phyloP scores from a whole-genome alignment of 2,113 vertebrate genomes.

The Microtus ochrogaster region DNA sequence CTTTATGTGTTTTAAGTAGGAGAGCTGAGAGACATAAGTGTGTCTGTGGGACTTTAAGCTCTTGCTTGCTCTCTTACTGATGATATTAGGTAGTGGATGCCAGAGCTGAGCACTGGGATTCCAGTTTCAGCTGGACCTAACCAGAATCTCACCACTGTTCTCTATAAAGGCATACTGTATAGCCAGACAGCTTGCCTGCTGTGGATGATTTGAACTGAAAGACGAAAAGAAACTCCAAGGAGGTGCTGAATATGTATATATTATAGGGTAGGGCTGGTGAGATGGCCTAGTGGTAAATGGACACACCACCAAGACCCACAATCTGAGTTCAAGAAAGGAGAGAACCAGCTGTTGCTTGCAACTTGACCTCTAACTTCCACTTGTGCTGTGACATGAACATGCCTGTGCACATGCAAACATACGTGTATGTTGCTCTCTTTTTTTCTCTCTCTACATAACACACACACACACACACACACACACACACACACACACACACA shows the following conservation, averaged over 20 bases:
- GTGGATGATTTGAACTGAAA: background rate
- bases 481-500: no score
- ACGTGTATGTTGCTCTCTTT: background rate
- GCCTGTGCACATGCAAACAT: no score
- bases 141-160: background rate
- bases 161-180: background rate
- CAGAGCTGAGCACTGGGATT: conserved; percentile 4
- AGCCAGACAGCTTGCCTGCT: background rate
- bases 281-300: background rate
- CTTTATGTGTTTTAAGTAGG: background rate
- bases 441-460: background rate
- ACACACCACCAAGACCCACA: background rate
- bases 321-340: no score
- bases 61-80: background rate
- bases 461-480: no score
- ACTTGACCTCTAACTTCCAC: background rate
- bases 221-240: conserved; percentile 4
- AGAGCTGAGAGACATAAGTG: conserved; percentile 34
- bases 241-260: background rate
- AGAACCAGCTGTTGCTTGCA: no score
- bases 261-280: background rate
- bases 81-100: background rate
- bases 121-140: background rate
- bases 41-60: background rate
- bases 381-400: background rate